Evolutionary conservation across 2,113 vertebrate species (phyloP).

Genomic region (Mastomys natalensis): DNA sequence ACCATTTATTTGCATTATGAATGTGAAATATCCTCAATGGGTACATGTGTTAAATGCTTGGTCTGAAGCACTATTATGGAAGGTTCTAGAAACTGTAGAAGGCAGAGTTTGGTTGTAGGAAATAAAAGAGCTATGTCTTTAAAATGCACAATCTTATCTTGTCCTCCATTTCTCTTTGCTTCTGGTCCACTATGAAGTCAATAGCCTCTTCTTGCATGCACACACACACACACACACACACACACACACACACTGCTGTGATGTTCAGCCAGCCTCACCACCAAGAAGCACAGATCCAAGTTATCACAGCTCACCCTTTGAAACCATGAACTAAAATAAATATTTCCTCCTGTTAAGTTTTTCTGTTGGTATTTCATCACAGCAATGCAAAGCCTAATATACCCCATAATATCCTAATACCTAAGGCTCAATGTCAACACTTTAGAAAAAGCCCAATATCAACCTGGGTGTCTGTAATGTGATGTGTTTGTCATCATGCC

Average conservation of each 20-base stretch:
- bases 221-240: not conserved
- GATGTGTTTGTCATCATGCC: not conserved
- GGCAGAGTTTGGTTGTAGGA: not conserved
- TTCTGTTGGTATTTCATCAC: not conserved
- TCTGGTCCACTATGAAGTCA: not conserved
- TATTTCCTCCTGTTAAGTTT: not conserved
- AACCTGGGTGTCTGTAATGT: not conserved
- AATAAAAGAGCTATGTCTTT: not conserved
- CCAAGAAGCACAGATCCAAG: not conserved
- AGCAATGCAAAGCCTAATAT: not conserved
- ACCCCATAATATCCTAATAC: not conserved
- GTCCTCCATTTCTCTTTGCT: not conserved
- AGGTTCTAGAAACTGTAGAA: not conserved
- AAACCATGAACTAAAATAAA: not conserved
- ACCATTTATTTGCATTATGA: constrained; percentile 13
- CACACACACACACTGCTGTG: not conserved
- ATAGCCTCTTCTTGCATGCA: not conserved
- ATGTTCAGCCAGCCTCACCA: not conserved
- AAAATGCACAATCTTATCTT: not conserved
- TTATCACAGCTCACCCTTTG: not conserved
- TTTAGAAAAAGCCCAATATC: not conserved
- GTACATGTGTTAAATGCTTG: not conserved
- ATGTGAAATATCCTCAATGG: not conserved
- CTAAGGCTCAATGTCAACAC: not conserved
- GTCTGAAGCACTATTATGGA: not conserved